Evolutionary conservation across 2,888 invertebrate species (phyloP), one percentile per base, ranked within the genome.

Genomic region (Busseola fusca): DNA sequence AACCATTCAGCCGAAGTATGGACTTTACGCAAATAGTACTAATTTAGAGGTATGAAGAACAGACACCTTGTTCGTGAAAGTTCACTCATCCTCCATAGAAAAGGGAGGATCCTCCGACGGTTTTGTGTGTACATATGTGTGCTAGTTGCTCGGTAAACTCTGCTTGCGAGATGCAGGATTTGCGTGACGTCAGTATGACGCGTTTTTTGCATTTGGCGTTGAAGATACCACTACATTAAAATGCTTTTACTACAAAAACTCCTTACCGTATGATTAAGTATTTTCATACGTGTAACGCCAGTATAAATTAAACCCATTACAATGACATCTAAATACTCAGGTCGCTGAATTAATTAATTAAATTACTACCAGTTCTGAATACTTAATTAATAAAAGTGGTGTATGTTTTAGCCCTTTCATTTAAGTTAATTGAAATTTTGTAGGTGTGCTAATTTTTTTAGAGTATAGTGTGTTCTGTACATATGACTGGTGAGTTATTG

Each of bases 321-420:
- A 37, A 64, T 64, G 56, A 59, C 52, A 81, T 71, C 76, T 64
- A 64, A 64, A 76, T 64, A 60, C 59, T 45, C 57, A 62, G 40
- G 40, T n/a, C 34, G 25, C 48, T 62, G 60, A 40, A 45, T 60
- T 74, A 69, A 80, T 65, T 78, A 78, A 64, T 81, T 57, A 37
- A 76, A 76, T 78, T 76, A 81, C 72, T 54, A 58, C 52, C 52
- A 64, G 14, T 60, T 59, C 14, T 76, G 64, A 78, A 81, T 65
- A 40, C 50, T 76, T 73, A 81, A 78, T 78, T 71, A 77, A 58
- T 78, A 81, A 71, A 81, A 81, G 77, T 78, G 72, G 40, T 67
- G 42, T 67, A 37, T 71, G 71, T 76, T 67, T 74, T 64, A 71
- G 66, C 56, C 42, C 37, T 77, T 76, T 71, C 58, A 45, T 57